Conservation (phyloP, 2,113 vertebrate genomes). For the Silurus asotus region DNA sequence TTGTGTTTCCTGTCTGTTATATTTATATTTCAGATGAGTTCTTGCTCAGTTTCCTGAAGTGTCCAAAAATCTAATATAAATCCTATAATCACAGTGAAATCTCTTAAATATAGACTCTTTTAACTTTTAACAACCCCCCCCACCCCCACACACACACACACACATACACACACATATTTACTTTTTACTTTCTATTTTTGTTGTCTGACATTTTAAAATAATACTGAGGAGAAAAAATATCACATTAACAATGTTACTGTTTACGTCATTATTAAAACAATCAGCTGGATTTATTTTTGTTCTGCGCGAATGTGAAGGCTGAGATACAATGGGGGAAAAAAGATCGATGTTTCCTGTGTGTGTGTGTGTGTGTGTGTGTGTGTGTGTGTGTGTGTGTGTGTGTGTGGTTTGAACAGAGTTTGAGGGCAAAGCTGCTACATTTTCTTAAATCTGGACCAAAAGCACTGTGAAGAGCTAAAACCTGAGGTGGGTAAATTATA, state of each 20-base stretch:
- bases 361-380: constrained; percentile 3
- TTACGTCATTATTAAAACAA: not conserved
- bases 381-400: not conserved
- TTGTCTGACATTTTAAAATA: not conserved
- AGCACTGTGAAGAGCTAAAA: not conserved
- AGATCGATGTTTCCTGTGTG: not conserved
- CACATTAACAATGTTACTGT: not conserved
- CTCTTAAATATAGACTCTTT: not conserved
- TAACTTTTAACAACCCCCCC: too few relatives aligned
- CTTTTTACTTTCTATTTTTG: not conserved
- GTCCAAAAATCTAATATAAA: not conserved
- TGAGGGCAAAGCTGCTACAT: not conserved
- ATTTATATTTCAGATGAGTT: not conserved
- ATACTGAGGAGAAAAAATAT: not conserved
- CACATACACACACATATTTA: too few relatives aligned
- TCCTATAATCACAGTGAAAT: not conserved
- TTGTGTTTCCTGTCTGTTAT: not conserved
- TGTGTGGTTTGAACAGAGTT: not conserved
- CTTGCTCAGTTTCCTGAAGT: not conserved
- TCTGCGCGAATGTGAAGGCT: not conserved
- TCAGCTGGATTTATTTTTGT: not conserved
- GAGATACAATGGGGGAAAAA: not conserved
- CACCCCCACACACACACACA: not conserved
- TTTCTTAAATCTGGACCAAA: not conserved
- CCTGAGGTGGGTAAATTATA: not conserved